Evolutionary conservation across 2,113 vertebrate genomes (phyloP).

Genomic region (cattle (Bos taurus)): ARS-UCD2.0 NC_037339.1:32104001-32104500

Average conservation of each 20-base stretch:
- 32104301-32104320: too few relatives aligned
- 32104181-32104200: not conserved
- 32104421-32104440: not conserved
- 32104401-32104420: constrained; percentile 18
- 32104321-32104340: not conserved
- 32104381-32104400: not conserved
- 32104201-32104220: not conserved
- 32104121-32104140: not conserved
- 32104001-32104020: accelerated
- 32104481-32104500: not conserved
- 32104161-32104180: not conserved
- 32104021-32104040: not conserved
- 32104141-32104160: not conserved
- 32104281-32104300: not conserved
- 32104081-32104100: not conserved
- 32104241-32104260: not conserved
- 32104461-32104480: not conserved
- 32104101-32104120: not conserved
- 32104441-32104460: not conserved
- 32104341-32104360: not conserved
- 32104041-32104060: not conserved
- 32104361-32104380: accelerated
- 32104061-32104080: not conserved
- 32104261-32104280: not conserved
- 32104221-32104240: not conserved